Evolutionary conservation across 2,113 vertebrate species (phyloP), one percentile per base, ranked within the genome.

Genomic region (Myotis davidii): DNA sequence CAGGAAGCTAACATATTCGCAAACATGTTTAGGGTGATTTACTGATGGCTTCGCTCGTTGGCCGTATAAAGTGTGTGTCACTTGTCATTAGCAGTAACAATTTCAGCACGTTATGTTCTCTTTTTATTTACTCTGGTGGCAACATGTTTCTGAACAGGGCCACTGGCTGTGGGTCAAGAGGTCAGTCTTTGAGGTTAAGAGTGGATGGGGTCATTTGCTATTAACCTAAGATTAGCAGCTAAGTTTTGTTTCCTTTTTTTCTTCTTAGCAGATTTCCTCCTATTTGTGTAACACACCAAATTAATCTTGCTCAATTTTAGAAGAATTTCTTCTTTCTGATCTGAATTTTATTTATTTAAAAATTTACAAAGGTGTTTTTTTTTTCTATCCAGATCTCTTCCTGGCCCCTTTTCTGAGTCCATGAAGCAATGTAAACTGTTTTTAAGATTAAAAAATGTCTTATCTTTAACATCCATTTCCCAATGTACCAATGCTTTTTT

Each of bases 51-150:
- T 98, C 97, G 97, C 97, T 98, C 97, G 94, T 90, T 98, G 98
- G 98, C 96, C 82, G 92, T 94, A 97, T 98, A 97, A 98, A 98
- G 97, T 98, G 95, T 39, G 73, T 98, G 98, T 98, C 98, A 94
- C 97, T 98, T 98, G 97, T 98, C 98, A 98, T 98, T 98, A 98
- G 98, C 98, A 98, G 97, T 98, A 98, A 98, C 98, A 98, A 97
- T 98, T 98, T 98, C 98, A 98, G 96, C 97, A 98, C 98, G 18
- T 97, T 98, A 96, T 97, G 96, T 96, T 98, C 98, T 96, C 98
- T 98, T 98, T 98, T 98, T 98, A 98, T 98, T 98, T 98, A 98
- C 98, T 98, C 98, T 98, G 72, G 97, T 98, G 98, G 98, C 98
- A 98, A 96, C 97, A 96, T 96, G 98, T 97, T 98, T 98, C 97